Base-by-base conservation (phyloP, 2,888 invertebrate species). In the Yponomeuta malinellus region DNA sequence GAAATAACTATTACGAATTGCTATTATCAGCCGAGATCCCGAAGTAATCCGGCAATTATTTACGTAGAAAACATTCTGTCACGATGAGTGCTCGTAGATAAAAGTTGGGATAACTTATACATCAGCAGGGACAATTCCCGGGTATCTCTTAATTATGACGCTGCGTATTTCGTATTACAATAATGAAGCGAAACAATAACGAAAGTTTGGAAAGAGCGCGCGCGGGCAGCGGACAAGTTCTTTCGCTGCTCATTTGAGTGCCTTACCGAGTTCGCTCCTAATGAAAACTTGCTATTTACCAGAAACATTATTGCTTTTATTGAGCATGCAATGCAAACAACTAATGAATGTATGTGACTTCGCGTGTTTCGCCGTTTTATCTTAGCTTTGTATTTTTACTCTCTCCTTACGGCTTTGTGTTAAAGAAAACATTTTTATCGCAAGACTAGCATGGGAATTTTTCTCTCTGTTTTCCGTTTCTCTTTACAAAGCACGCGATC, bases 141-240 rank as follows among this genome's bases (percentile, higher is more conserved):
- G 83, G 87, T 83, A 88, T 87, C 88, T 88, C 90, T 90, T 90
- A 90, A 92, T 90, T 90, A 92, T 87, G 83, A 83, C 83, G 84
- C 85, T 85, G 83, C 86, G 87, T 89, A 90, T 88, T 90, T 88
- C 85, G 85, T 89, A 90, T 90, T 88, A 90, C 89, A 90, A 89
- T 91, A 92, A 92, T 90, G 88, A 90, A 91, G 85, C 81, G 85
- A 87, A 90, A 90, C 89, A 90, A 91, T 90, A 90, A 90, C 88
- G 87, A 89, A 92, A 92, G 89, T 92, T 90, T 85, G 85, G 87
- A 85, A 83, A 83, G 84, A 81, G 43, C 23, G 65, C 63, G 59
- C 67, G 52, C 69, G 52, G 15, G 69, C 82, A 78, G 81, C 81
- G 85, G 80, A 81, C 85, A 87, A 87, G 86, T 88, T 85, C 78